These are phyloP conservation scores for Nomia melanderi DNA, from an alignment of 1,140 invertebrate genomes.

Conservation along the genomic window DNA sequence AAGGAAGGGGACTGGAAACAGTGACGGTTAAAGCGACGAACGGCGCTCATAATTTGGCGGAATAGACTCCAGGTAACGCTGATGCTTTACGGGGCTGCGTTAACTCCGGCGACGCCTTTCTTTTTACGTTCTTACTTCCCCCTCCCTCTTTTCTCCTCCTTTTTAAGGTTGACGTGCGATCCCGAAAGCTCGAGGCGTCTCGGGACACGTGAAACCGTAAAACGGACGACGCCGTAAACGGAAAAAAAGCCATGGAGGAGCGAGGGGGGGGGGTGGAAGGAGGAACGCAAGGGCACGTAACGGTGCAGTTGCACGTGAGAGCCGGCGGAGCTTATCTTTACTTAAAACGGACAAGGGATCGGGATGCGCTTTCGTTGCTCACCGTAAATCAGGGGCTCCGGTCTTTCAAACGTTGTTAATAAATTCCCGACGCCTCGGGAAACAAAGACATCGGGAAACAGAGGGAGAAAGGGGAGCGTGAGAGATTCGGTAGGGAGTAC, in stretches of 20 bases:
- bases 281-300: not conserved
- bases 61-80: conserved; percentile 18
- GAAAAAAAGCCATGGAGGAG: not conserved
- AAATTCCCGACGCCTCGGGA: not conserved
- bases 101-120: not conserved
- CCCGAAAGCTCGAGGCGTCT: not conserved
- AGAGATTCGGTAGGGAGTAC: too few relatives aligned
- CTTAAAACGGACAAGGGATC: not conserved
- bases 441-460: not conserved
- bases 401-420: too few relatives aligned
- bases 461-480: too few relatives aligned
- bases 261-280: too few relatives aligned
- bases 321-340: not conserved
- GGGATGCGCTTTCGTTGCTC: not conserved
- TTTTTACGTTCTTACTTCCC: too few relatives aligned
- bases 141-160: too few relatives aligned
- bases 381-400: not conserved
- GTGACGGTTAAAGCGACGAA: conserved; percentile 10
- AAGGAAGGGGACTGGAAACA: not conserved
- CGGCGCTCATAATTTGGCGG: conserved; percentile 20
- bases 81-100: conserved; percentile 26
- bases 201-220: conserved; percentile 22
- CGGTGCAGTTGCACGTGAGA: not conserved
- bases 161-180: not conserved
- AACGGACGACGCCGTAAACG: not conserved